Evolutionary conservation across 2,888 invertebrate genomes (phyloP), one percentile per base, ranked within the genome.

Genomic region (Napeogenes sylphis): DNA sequence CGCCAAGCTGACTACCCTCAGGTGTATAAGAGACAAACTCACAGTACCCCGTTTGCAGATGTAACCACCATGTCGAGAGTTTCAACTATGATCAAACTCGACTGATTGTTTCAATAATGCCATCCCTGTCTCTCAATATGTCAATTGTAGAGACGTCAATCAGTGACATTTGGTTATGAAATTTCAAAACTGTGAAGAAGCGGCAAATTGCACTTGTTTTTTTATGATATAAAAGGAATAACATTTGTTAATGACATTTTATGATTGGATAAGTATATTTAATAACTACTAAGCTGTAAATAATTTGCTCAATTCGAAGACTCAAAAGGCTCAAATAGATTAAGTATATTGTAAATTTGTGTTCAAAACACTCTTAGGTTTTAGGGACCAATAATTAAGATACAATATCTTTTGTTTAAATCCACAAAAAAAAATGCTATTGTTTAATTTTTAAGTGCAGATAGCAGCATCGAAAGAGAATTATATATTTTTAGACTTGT

Each of bases 1-100:
- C 56, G 90, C 89, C 0, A 90, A 90, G 62, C 74, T 89, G 35
- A 77, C 88, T 0, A 90, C 90, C 0, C 67, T 90, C 12, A 75
- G 88, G 10, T 87, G 87, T 64, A 90, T 90, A 4, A 76, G 90
- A 58, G 88, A 90, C 68, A 90, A 90, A 47, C 65, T 90, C 33
- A 87, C 88, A 0, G 84, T 90, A 0, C 89, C 90, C 0, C 80
- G 81, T 56, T 68, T 90, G 54, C 87, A 88, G 45, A 80, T 82
- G 59, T 59, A 89, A 59, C 87, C 78, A 67, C 8, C 21, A 30
- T 21, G 21, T 21, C 21, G 21, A 21, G 21, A 21, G 21, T 21
- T 21, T 21, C 21, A 21, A 21, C 21, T 21, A 1, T 21, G 21
- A 1, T 21, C 21, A 21, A 21, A 21, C 21, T 1, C 21, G 21